Conservation (phyloP, 2,113 vertebrate genomes). For the Vombatus ursinus region DNA sequence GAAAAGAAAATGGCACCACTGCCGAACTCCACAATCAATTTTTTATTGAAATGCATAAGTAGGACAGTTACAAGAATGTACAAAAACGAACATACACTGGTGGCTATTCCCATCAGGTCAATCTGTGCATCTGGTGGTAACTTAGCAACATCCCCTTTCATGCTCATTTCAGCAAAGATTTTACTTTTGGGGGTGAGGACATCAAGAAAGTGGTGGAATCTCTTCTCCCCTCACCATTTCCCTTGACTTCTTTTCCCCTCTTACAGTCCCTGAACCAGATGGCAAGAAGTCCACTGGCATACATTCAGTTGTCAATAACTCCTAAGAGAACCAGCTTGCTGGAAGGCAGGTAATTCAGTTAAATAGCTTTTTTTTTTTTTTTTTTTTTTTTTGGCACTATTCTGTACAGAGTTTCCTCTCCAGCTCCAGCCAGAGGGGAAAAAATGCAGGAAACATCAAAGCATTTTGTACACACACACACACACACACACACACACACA, state of each 20-base stretch:
- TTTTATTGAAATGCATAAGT: conserved; percentile 75
- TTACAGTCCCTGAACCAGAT: neutral
- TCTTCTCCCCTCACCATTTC: neutral
- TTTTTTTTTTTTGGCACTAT: conserved; percentile 9
- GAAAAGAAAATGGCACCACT: neutral
- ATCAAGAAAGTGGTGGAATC: neutral
- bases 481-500: conserved; percentile 24
- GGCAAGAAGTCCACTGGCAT: conserved; percentile 25
- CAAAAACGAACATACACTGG: conserved; percentile 70
- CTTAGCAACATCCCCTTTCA: neutral
- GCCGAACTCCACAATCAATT: conserved; percentile 66
- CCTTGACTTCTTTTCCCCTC: neutral
- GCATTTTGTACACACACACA: conserved; percentile 40
- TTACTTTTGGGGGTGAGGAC: neutral
- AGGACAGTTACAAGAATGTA: conserved; percentile 73
- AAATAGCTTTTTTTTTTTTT: neutral
- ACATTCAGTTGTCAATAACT: conserved; percentile 37
- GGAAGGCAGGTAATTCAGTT: neutral
- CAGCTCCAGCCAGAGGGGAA: conserved; percentile 53
- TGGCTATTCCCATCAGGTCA: conserved; percentile 42
- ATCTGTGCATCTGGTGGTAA: conserved; percentile 62
- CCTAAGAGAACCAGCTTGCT: neutral
- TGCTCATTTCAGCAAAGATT: conserved; percentile 46
- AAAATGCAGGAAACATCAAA: conserved; percentile 63
- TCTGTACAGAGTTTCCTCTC: neutral